Evolutionary conservation across 2,113 vertebrate species (phyloP).

Genomic region (Conger conger): DNA sequence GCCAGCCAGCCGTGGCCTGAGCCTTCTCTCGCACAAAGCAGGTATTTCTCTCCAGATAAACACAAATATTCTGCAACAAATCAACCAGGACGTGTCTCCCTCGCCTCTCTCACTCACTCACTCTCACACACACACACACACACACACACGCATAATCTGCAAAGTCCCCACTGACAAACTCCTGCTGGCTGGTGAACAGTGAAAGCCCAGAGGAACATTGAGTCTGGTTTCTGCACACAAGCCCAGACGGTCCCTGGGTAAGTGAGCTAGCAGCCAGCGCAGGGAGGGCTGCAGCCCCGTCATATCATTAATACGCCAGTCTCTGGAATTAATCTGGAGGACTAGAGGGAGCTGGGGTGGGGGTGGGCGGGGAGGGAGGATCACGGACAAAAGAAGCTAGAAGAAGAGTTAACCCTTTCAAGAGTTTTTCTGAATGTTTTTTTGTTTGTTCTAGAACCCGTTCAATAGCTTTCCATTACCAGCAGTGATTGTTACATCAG

Average conservation of each 20-base stretch:
- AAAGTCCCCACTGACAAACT: neutral
- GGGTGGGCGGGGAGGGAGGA: neutral
- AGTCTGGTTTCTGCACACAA: neutral
- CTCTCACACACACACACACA: neutral
- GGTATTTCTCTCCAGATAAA: neutral
- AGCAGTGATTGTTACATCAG: too few relatives aligned
- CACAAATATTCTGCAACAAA: neutral
- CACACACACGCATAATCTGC: neutral
- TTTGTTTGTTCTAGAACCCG: too few relatives aligned
- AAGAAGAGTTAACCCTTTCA: too few relatives aligned
- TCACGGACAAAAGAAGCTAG: neutral
- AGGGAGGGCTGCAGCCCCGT: neutral
- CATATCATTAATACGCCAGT: neutral
- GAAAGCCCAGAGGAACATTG: neutral
- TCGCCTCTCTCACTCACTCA: neutral
- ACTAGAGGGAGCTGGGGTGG: neutral
- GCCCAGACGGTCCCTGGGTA: neutral
- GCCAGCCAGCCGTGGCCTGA: neutral
- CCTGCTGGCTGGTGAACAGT: neutral
- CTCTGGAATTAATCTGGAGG: constrained; percentile 4
- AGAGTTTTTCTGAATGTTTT: too few relatives aligned
- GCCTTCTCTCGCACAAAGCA: neutral
- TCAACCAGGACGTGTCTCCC: neutral
- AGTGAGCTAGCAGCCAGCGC: neutral
- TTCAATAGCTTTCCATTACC: too few relatives aligned